A percentile compares a stretch with the other conserved stretches of the same genome.
These are phyloP conservation scores for Girardia tigrina DNA, from an alignment of 2,888 invertebrate species.

Conservation along the genomic window DNA sequence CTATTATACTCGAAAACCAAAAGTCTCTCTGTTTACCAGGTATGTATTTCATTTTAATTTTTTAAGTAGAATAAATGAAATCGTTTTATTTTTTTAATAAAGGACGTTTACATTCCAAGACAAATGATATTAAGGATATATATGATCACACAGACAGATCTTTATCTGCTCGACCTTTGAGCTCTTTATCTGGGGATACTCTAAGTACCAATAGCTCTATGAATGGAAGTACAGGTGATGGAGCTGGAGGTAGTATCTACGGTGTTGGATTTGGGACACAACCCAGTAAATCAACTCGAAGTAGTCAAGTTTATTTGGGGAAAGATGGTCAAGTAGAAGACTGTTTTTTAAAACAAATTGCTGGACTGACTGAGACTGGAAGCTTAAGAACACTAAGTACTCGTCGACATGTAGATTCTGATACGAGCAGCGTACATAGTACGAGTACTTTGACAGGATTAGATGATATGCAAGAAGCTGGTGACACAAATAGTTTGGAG, in stretches of 20 bases:
- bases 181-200: not conserved
- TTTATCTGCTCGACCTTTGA: not conserved
- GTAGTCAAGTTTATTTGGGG: not conserved
- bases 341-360: constrained; percentile 21
- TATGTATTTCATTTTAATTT: not conserved
- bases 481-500: not conserved
- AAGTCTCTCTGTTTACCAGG: constrained; percentile 26
- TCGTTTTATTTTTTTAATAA: no score
- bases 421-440: constrained; percentile 27
- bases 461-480: not conserved
- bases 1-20: constrained; percentile 35
- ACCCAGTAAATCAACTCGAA: not conserved
- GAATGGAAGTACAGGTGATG: not conserved
- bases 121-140: not conserved
- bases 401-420: constrained; percentile 5
- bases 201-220: not conserved
- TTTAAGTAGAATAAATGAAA: not conserved
- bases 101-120: not conserved
- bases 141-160: not conserved
- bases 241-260: not conserved
- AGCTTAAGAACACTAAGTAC: not conserved
- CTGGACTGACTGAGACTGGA: constrained; percentile 13
- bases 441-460: constrained; percentile 29
- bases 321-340: constrained; percentile 28
- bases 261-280: not conserved